These are phyloP conservation scores for Rhysida immarginata DNA, from an alignment of 1,140 invertebrate genomes.

Conservation along the genomic window DNA sequence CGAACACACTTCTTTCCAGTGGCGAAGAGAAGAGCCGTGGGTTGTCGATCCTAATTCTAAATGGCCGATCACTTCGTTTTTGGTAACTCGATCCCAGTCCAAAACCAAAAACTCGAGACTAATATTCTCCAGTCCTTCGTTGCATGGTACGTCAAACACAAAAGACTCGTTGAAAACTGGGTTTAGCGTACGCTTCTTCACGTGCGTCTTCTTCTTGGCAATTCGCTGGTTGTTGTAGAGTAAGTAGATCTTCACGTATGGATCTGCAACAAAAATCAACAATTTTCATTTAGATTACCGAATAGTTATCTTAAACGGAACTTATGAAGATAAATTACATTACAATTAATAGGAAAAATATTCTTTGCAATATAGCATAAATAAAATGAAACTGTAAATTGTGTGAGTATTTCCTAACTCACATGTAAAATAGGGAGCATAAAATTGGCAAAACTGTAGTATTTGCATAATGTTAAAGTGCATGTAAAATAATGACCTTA, in stretches of 20 bases:
- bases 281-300: not conserved
- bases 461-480: too few relatives aligned
- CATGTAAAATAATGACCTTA: too few relatives aligned
- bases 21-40: constrained; percentile 63
- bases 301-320: not conserved
- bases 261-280: constrained; percentile 39
- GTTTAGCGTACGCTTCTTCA: constrained; percentile 92
- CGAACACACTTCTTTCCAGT: constrained; percentile 92
- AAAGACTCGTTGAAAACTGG: constrained; percentile 98
- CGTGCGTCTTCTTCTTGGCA: constrained; percentile 97
- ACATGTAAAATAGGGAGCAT: too few relatives aligned
- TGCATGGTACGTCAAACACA: constrained; percentile 44
- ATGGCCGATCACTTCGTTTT: constrained; percentile 93
- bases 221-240: constrained; percentile 92
- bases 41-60: constrained; percentile 72
- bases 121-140: constrained; percentile 71
- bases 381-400: too few relatives aligned
- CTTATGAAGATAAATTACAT: not conserved
- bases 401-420: too few relatives aligned
- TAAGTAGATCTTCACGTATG: constrained; percentile 89
- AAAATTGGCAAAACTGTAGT: too few relatives aligned
- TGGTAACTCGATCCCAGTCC: constrained; percentile 94
- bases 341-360: constrained; percentile 2
- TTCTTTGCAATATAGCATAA: not conserved
- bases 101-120: constrained; percentile 83